Base-by-base conservation (phyloP, 2,888 invertebrate species). In the Amphipyra tragopoginis region DNA sequence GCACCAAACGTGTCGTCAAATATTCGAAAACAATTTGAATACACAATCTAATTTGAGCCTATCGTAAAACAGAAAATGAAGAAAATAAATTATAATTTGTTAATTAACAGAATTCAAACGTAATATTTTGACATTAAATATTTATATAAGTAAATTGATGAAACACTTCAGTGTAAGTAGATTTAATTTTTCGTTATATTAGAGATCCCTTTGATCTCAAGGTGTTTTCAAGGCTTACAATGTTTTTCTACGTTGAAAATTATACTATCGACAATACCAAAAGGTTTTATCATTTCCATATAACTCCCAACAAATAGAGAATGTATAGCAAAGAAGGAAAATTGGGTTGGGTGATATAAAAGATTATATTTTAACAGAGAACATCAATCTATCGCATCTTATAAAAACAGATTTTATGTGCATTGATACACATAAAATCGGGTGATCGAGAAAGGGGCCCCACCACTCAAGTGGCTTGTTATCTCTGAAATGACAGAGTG, bases 371-470 rank as follows among this genome's bases (percentile, higher is more conserved):
- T 47, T 29, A 47, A 14, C 47, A 3, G 1, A 1, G 6, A 34
- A 48, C 15, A 36, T 36, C 14, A 33, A 34, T 47, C 10, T 33
- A 47, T 47, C 14, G 47, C 47, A 5, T 48, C 15, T 10, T 21
- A 21, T 21, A 8, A 36, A 34, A 48, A 6, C 34, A 48, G 38
- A 43, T 14, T 63, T 48, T 52, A 65, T 52, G 48, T 14, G 34
- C 43, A 29, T 29, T 47, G 26, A 62, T 65, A 49, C 40, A 36
- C 51, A 62, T 65, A 48, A 62, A 70, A 70, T 3, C 15, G 14
- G 29, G 38, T 13, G 43, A 15, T 38, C 7, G 10, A 43, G 34
- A 14, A 6, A 11, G 6, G 6, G n/a, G 43, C 6, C n/a, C n/a
- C 1, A 34, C 26, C 5, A 15, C n/a, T n/a, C n/a, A n/a, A n/a